Base-by-base conservation (phyloP, 2,797 vertebrate genomes). In the Etheostoma perlongum region DNA sequence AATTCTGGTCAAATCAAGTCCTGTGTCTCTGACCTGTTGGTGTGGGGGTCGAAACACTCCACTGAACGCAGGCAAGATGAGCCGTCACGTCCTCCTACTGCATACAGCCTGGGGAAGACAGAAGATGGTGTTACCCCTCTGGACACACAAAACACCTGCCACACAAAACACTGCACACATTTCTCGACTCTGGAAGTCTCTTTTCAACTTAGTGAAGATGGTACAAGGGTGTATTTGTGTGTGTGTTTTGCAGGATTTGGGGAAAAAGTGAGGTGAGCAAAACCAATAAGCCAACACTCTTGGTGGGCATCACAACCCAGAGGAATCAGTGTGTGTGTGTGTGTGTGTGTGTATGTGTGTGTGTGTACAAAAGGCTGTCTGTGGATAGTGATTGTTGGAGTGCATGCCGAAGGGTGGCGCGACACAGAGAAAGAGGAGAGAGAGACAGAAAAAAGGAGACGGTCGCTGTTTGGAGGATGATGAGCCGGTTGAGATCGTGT, bases 11-110 rank as follows among this genome's bases (percentile, higher is more conserved):
- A 81, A 70, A 81, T 47, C 40, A 82, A 80, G 64, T 72, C 73
- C 66, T 42, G 49, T 0, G 64, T 83, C 54, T 82, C 83, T 82
- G 79, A 99, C 92, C 99, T 99, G 92, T 99, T 99, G 69, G 94
- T 99, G 92, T 99, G 98, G 72, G 98, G 98, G 92, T 99, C 97
- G 77, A 99, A 99, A 93, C 97, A 97, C 92, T 99, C 98, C 66
- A 99, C 97, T 42, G 98, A 99, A 55, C 97, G 97, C 83, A 99
- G 96, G 88, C 98, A 99, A 59, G 98, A 99, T 75, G 97, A 99
- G 86, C 98, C 98, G 79, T 99, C 98, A 61, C 97, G 96, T 83
- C 98, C 98, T 78, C 98, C 98, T 44, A 99, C 97, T 64, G 98
- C 98, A 88, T 99, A 99, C 83, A 99, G 90, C 91, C 98, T 99